Base-by-base conservation (phyloP, 2,888 invertebrate species). In the Malthinus seriepunctatus region DNA sequence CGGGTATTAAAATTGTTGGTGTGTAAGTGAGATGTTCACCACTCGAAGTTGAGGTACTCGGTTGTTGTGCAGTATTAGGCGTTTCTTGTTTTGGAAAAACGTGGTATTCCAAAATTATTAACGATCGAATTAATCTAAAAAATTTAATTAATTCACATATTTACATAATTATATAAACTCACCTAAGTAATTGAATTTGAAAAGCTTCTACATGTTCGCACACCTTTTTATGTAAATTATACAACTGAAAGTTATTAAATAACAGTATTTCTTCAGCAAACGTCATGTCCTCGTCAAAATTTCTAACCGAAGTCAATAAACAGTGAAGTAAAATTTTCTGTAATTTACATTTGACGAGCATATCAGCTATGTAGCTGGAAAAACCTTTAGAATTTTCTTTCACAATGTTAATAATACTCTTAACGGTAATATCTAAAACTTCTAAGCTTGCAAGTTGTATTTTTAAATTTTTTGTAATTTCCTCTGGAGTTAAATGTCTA, bases 301-400 rank as follows among this genome's bases (percentile, higher is more conserved):
- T 84, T 69, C 87, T 81, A 1, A 93, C 89, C 11, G 89, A 89
- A 2, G 92, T 89, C 48, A 92, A 83, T 12, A 93, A 80, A 72
- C 91, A 90, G 74, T 93, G 92, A 47, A 94, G 81, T 45, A 91
- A 83, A 15, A 91, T 88, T 74, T 93, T 93, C 76, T 94, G 93
- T 46, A 94, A 82, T 77, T 93, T 93, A 71, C 91, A 90, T 63
- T 90, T 86, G 2, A 84, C 81, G 71, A 93, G 79, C 66, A 88
- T 78, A 76, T 91, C 91, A 9, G 86, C 86, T 62, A 90, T 87
- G 73, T 90, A 93, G 68, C 86, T 88, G 8, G 90, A 87, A 71
- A 92, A 86, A 1, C 89, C 88, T 71, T 87, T 88, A 0, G 89
- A 89, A 75, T 89, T 90, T 67, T 89, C 89, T 62, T 87, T 85